phyloP scores from a whole-genome alignment of 2,797 vertebrate genomes.

The Danio aesculapii region DNA sequence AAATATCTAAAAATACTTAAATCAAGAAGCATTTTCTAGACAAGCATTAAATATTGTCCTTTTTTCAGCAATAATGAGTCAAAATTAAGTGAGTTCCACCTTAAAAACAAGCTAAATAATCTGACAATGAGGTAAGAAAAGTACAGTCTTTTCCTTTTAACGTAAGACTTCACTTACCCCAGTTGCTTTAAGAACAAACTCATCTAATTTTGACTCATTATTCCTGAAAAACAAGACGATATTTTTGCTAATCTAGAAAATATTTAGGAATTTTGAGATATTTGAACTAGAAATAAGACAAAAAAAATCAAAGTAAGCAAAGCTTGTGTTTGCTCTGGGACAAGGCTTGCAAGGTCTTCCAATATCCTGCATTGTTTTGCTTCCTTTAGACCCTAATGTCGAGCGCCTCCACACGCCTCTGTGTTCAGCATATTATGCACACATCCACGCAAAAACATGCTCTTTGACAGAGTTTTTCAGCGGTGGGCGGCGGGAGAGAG shows the following conservation, averaged over 20 bases:
- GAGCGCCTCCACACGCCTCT: conserved; percentile 42
- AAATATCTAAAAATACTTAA: too few species aligned
- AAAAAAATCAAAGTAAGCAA: too few species aligned
- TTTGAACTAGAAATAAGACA: too few species aligned
- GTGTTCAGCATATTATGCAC: conserved; percentile 4
- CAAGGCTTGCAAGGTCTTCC: conserved; percentile 9
- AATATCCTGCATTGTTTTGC: conserved; percentile 36
- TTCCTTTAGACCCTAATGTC: conserved; percentile 35
- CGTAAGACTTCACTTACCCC: too few species aligned
- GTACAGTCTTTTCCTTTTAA: too few species aligned
- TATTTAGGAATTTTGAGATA: too few species aligned
- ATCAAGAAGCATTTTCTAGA: neutral
- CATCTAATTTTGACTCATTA: too few species aligned
- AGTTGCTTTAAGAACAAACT: too few species aligned
- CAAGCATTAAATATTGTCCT: neutral
- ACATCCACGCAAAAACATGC: conserved; percentile 62
- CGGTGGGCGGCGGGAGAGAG: conserved; percentile 46
- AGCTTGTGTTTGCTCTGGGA: neutral
- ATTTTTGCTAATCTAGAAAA: too few species aligned
- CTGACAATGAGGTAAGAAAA: too few species aligned
- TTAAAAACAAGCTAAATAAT: too few species aligned
- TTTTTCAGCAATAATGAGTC: conserved; percentile 27
- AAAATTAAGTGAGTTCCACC: neutral
- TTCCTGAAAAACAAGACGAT: too few species aligned
- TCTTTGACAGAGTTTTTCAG: conserved; percentile 57